phyloP scores from a whole-genome alignment of 35 echinoderm and acorn worm genomes.

The Stichopus chloronotus region DNA sequence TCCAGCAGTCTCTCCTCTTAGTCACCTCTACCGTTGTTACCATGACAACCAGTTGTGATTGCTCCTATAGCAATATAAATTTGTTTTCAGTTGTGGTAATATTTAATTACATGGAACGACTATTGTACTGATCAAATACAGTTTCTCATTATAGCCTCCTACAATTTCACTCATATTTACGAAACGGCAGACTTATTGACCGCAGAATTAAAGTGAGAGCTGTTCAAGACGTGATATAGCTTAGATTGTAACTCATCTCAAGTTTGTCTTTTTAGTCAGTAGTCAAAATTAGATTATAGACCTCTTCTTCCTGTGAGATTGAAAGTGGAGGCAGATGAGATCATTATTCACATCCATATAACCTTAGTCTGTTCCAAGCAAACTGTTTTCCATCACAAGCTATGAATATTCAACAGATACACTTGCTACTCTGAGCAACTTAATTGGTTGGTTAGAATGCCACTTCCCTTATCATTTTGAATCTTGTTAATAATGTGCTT shows the following conservation, averaged over 20 bases:
- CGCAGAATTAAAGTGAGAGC: not conserved
- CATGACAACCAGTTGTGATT: not conserved
- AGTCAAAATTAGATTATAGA: not conserved
- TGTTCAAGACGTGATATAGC: not conserved
- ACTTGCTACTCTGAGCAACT: not conserved
- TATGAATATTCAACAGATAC: not conserved
- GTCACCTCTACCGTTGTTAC: not conserved
- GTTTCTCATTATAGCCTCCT: not conserved
- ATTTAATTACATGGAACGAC: slow-evolving; percentile 44
- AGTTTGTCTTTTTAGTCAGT: not conserved
- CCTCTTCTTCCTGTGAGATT: not conserved
- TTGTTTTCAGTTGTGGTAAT: not conserved
- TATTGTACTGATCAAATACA: slow-evolving; percentile 23
- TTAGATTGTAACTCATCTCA: not conserved
- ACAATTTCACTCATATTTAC: not conserved
- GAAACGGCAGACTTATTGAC: slow-evolving; percentile 38
- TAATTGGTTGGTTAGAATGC: not conserved
- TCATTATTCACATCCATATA: slow-evolving; percentile 1
- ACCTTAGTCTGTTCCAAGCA: not conserved
- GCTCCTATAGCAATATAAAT: not conserved
- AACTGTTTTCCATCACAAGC: too few species aligned
- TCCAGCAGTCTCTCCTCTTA: not conserved
- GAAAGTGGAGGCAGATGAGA: not conserved
- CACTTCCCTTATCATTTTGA: not conserved
- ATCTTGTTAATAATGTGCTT: not conserved